Percentiles rank a stretch among this genome's conserved stretches.
phyloP scores from a whole-genome alignment of 2,888 invertebrate species.

The Acleris emargana region DNA sequence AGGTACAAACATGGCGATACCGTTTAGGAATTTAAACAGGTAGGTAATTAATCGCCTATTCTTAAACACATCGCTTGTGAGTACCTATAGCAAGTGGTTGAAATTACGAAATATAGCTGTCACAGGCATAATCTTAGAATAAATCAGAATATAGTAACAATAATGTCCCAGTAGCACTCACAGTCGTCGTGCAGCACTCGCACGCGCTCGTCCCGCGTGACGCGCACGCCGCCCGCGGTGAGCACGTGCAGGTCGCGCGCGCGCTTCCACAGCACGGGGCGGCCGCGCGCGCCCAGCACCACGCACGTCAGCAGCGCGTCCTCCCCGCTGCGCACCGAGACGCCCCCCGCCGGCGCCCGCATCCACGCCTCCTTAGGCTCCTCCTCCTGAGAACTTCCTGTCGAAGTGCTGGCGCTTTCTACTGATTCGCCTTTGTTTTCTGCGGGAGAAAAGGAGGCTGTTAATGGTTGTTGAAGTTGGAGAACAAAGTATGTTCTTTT shows the following conservation, averaged over 20 bases:
- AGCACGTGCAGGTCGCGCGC: slow-evolving; percentile 87
- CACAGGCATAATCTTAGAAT: too few species aligned
- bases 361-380: slow-evolving; percentile 69
- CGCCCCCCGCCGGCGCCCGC: slow-evolving; percentile 68
- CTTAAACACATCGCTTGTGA: too few species aligned
- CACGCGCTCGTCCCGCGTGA: slow-evolving; percentile 89
- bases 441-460: slow-evolving; percentile 46
- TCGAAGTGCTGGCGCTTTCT: slow-evolving; percentile 59
- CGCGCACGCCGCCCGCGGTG: slow-evolving; percentile 89
- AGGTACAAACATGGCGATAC: too few species aligned
- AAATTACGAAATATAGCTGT: too few species aligned
- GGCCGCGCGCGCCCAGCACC: slow-evolving; percentile 87
- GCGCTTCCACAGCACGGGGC: slow-evolving; percentile 91
- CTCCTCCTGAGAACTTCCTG: slow-evolving; percentile 64
- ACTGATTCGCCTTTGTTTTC: slow-evolving; percentile 58
- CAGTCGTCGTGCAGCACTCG: slow-evolving; percentile 90
- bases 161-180: slow-evolving; percentile 62
- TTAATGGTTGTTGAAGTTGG: slow-evolving; percentile 1
- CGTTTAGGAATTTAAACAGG: too few species aligned
- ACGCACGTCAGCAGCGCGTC: slow-evolving; percentile 93
- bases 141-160: too few species aligned
- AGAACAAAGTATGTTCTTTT: too few species aligned
- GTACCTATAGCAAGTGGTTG: too few species aligned
- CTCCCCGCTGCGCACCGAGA: slow-evolving; percentile 83
- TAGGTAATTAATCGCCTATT: too few species aligned